Base-by-base conservation (phyloP, 2,797 vertebrate species). In the Betta splendens region DNA sequence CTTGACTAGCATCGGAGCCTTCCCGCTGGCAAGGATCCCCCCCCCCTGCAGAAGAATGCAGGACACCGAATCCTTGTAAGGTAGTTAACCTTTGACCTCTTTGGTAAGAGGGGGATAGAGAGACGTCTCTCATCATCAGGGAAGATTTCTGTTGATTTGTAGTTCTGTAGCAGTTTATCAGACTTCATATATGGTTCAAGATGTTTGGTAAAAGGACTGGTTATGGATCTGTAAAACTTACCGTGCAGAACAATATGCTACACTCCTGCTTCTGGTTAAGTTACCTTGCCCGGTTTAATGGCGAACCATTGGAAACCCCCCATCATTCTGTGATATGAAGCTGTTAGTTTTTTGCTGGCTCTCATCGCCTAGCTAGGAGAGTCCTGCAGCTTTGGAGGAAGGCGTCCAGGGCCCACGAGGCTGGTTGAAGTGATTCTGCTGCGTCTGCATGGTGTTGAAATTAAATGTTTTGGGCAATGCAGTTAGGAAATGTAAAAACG, bases 31-130 rank as follows among this genome's bases (percentile, higher is more conserved):
- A 15, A 13, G n/a, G 5, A 2, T 69, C 10, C 40, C 23, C 2
- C 10, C 40, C 23, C 2, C 6, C 22, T 16, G 40, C 2, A 1
- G 8, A 40, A 5, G 17, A 9, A 38, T 39, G 35, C 5, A 26
- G 64, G 25, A 50, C 20, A 5, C 4, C 40, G 21, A 42, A 18
- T 52, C 28, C 9, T 11, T 37, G 31, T 11, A 15, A 13, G 32
- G 7, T 40, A 10, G 45, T 32, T 46, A 29, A 54, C 47, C 33
- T 43, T n/a, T 31, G 37, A 53, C 26, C 33, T 17, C 32, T 1
- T 12, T 18, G 5, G 21, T 16, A 13, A 38, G 15, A 38, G 1
- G 8, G 17, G 29, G 22, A 42, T 25, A 25, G 26, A 43, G n/a
- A 21, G 9, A 17, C 21, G 15, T 32, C n/a, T 20, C 16, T 43